Base-by-base conservation (phyloP, 2,113 vertebrate species). In the Perca schrenkii region DNA sequence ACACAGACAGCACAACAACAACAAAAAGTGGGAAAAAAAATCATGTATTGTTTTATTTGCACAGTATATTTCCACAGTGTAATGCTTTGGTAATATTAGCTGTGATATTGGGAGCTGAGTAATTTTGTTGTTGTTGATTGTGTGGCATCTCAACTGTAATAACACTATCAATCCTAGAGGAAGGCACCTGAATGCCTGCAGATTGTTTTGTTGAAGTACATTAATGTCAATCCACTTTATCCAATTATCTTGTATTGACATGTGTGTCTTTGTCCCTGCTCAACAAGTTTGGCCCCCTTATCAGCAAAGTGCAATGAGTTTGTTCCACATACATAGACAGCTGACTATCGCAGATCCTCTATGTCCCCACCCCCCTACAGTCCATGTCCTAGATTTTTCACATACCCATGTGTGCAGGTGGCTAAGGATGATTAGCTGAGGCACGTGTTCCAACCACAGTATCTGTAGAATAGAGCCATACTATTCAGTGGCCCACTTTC, bases 201-300 rank as follows among this genome's bases (percentile, higher is more conserved):
- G 84, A 93, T 90, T 92, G 89, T 86, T 84, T 88, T 80, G 85
- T 64, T 80, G 57, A 86, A 83, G 75, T 83, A 53, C 72, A 91
- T 93, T 90, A 57, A 88, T 90, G 90, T 85, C 54, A 84, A 47
- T 81, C 86, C 84, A 91, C 84, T 88, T 93, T 78, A 86, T 88
- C 86, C 86, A 94, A 89, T 92, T 89, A 91, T 83, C 77, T 86
- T 88, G 77, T 80, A 90, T 83, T 91, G 88, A 88, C 88, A 91
- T 49, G 36, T 31, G 46, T 52, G 28, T 31, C 2, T 62, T 43
- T 60, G 1, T 70, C 50, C 66, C 65, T n/a, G 16, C 25, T 17
- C 61, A 71, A 53, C 21, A 61, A 22, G n/a, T 75, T 49, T 46
- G 31, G 1, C 53, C 28, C 28, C 40, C 36, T 86, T 50, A 67